Base-by-base conservation (phyloP, 2,797 vertebrate species). In the Enoplosus armatus region DNA sequence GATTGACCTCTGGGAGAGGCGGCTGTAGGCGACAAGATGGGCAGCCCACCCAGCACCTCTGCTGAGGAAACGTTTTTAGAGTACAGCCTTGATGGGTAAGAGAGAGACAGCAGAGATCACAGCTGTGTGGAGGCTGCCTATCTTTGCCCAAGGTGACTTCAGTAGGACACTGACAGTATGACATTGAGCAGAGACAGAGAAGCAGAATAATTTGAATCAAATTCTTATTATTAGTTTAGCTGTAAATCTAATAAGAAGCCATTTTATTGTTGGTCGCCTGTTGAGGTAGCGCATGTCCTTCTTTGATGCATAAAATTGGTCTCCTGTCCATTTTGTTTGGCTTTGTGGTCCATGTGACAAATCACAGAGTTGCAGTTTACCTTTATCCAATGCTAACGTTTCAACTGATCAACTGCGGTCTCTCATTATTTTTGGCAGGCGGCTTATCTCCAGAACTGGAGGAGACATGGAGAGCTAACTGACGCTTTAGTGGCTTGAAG, bases 61-160 rank as follows among this genome's bases (percentile, higher is more conserved):
- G 51, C 41, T 47, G 76, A 75, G 73, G 85, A 82, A 77, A 68
- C 72, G 54, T 67, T 84, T 68, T 72, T 82, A 69, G 82, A 87
- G 72, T 72, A 9, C 73, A 51, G 55, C 53, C 48, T 66, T 75
- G 79, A 77, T 63, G 79, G 89, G 79, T 89, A 82, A 84, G 85
- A 75, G 70, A 67, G 55, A 80, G 70, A 80, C 80, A 68, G 60
- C 86, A 78, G 68, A 83, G 56, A 79, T 77, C 77, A 77, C 62
- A 85, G 85, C 74, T 82, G 51, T 55, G 77, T 55, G 60, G 64
- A 64, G 50, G 61, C 63, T 68, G 75, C 64, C 48, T 73, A 12
- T 75, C 58, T 87, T 60, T 74, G 72, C 66, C 81, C 90, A 92
- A 94, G 92, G 92, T 92, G 91, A 93, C 87, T 87, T 84, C 72